Conservation (phyloP, 2,797 vertebrate genomes). For the Tapera naevia region DNA sequence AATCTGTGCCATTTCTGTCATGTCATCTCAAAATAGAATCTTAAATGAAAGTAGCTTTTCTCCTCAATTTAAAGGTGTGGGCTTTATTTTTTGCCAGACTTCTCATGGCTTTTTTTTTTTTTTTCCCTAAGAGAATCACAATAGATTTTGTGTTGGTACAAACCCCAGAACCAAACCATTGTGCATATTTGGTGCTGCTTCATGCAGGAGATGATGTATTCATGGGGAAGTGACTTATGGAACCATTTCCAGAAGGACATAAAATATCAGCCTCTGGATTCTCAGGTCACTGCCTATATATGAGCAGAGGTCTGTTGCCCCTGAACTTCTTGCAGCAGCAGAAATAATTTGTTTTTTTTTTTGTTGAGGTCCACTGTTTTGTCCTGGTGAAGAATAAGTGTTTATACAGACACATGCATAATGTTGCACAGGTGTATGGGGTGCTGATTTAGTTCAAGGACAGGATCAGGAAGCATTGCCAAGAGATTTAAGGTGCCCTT, state of each 20-base stretch:
- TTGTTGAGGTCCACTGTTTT: not conserved
- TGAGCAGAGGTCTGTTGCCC: not conserved
- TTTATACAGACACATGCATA: rapidly evolving
- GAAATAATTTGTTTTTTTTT: not conserved
- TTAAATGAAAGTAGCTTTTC: not conserved
- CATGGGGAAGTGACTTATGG: not conserved
- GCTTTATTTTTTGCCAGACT: not conserved
- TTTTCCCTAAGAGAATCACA: not conserved
- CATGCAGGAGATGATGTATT: not conserved
- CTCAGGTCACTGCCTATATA: not conserved
- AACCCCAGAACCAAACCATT: not conserved
- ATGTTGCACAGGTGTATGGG: not conserved
- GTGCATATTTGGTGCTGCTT: not conserved
- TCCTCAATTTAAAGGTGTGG: too few species aligned
- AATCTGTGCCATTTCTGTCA: not conserved
- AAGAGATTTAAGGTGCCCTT: not conserved
- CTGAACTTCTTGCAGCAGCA: not conserved
- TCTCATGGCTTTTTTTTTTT: not conserved
- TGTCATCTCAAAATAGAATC: not conserved
- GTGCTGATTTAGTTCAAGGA: not conserved
- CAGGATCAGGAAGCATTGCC: not conserved
- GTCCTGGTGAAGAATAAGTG: not conserved
- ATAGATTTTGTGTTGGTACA: not conserved
- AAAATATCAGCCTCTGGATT: not conserved
- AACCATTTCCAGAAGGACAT: not conserved